phyloP scores from a whole-genome alignment of 1,140 invertebrate species.

The Micrasema minimum region DNA sequence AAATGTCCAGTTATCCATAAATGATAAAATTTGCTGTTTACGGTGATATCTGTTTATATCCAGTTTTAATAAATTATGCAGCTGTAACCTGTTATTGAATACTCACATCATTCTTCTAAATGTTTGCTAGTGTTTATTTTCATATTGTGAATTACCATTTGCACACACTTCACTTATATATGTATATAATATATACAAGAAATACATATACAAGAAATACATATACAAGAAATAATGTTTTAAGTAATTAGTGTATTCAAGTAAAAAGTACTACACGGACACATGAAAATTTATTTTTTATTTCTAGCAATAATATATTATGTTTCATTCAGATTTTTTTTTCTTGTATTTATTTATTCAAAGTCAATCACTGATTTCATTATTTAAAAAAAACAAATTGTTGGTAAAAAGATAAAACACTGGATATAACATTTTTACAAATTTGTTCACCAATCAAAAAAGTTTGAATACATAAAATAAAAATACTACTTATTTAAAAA shows the following conservation, averaged over 20 bases:
- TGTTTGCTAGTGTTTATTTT: background rate
- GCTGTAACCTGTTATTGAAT: conserved; percentile 20
- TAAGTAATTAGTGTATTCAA: background rate
- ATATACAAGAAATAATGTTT: conserved; percentile 24
- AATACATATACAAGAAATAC: conserved; percentile 5
- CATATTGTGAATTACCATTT: background rate
- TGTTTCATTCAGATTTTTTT: too few relatives aligned
- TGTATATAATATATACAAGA: conserved; percentile 35
- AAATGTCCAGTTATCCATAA: conserved; percentile 18
- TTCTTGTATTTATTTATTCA: too few relatives aligned
- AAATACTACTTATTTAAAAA: too few relatives aligned
- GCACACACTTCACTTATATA: background rate
- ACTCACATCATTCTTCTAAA: background rate
- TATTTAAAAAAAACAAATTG: too few relatives aligned
- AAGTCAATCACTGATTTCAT: too few relatives aligned
- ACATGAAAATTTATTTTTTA: too few relatives aligned
- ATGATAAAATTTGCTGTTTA: background rate
- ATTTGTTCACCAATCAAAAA: too few relatives aligned
- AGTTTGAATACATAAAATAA: too few relatives aligned
- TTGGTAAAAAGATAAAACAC: too few relatives aligned
- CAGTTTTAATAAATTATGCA: background rate
- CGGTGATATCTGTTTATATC: conserved; percentile 9
- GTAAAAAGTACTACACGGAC: too few relatives aligned
- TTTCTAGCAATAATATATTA: too few relatives aligned
- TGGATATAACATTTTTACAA: too few relatives aligned